A percentile compares a stretch with the other conserved stretches of the same genome.
Evolutionary conservation across 2,797 vertebrate genomes (phyloP).

Genomic region (Poeciliopsis paucimaculata): DNA sequence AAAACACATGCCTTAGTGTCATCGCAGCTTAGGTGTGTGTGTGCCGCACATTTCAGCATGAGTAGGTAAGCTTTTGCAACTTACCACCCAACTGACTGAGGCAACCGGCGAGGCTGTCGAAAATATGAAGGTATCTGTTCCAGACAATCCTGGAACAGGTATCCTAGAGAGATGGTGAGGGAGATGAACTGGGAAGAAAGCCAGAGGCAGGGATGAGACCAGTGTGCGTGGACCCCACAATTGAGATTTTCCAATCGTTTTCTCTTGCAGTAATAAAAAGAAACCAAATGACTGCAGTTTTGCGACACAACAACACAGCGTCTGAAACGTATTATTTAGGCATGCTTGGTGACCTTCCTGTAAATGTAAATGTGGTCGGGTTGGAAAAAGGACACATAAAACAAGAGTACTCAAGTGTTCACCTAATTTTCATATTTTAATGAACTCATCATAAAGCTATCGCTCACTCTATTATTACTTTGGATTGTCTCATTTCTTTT

Average conservation of each 20-base stretch:
- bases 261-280: slow-evolving; percentile 70
- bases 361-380: slow-evolving; percentile 37
- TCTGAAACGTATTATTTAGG: slow-evolving; percentile 63
- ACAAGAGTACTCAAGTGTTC: slow-evolving; percentile 32
- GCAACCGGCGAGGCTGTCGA: slow-evolving; percentile 65
- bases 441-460: neutral
- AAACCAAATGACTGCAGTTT: slow-evolving; percentile 78
- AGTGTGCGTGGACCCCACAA: slow-evolving; percentile 30
- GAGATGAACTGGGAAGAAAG: slow-evolving; percentile 64
- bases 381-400: slow-evolving; percentile 40
- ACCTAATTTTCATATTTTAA: slow-evolving; percentile 1
- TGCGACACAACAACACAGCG: slow-evolving; percentile 64
- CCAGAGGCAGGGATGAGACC: slow-evolving; percentile 57
- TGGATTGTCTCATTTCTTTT: slow-evolving; percentile 19
- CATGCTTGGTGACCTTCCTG: slow-evolving; percentile 43
- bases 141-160: slow-evolving; percentile 57
- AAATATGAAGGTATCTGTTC: slow-evolving; percentile 75
- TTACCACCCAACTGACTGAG: slow-evolving; percentile 67
- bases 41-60: slow-evolving; percentile 50
- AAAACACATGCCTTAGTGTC: slow-evolving; percentile 71
- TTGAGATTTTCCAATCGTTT: slow-evolving; percentile 73
- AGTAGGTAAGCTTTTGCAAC: slow-evolving; percentile 65
- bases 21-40: slow-evolving; percentile 34
- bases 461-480: slow-evolving; percentile 6
- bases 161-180: slow-evolving; percentile 55